phyloP scores from a whole-genome alignment of 2,113 vertebrate species.

The Eudyptes chrysolophus region DNA sequence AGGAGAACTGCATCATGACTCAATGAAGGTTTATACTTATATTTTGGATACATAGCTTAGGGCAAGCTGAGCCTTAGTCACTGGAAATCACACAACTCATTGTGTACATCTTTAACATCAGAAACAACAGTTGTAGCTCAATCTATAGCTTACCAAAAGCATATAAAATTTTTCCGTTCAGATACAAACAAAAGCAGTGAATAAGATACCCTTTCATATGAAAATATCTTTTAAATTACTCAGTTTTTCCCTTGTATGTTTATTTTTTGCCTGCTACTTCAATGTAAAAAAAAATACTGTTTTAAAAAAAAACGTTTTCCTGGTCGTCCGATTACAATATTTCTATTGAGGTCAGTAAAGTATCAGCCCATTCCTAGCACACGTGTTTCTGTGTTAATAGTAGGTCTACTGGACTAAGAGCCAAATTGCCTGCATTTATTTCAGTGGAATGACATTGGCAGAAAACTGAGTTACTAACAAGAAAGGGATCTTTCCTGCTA shows the following conservation, averaged over 20 bases:
- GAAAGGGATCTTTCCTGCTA: neutral
- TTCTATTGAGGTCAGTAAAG: neutral
- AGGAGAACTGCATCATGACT: neutral
- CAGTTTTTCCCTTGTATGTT: neutral
- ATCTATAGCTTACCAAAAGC: slow-evolving; percentile 6
- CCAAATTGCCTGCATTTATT: neutral
- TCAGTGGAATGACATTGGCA: neutral
- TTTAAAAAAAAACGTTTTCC: neutral
- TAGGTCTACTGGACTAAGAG: neutral
- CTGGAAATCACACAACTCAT: neutral
- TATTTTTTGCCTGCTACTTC: neutral
- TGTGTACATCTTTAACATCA: slow-evolving; percentile 7
- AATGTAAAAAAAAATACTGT: neutral
- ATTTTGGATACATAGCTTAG: neutral
- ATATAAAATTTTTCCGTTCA: slow-evolving; percentile 44
- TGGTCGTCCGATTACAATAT: neutral
- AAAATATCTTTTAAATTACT: neutral
- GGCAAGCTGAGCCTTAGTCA: neutral
- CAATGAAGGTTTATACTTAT: neutral
- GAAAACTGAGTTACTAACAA: neutral
- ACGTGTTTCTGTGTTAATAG: neutral
- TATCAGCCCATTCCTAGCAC: neutral
- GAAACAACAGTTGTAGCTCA: slow-evolving; percentile 30
- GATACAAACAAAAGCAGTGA: slow-evolving; percentile 49
- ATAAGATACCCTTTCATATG: neutral